These are phyloP conservation scores for Valencia hispanica DNA, from an alignment of 2,797 vertebrate species.

Conservation along the genomic window DNA sequence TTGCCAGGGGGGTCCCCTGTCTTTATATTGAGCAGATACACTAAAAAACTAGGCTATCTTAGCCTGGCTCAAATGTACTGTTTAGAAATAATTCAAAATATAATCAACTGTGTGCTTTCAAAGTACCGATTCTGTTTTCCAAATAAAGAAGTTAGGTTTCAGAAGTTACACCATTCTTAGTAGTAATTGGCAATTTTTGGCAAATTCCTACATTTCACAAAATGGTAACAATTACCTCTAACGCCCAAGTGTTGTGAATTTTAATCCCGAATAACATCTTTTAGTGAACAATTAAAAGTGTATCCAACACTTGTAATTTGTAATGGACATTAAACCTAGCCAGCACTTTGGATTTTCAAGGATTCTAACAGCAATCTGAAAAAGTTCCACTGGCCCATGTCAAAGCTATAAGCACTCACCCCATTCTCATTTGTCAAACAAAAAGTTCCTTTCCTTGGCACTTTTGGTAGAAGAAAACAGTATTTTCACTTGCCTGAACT, in stretches of 20 bases:
- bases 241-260: not conserved
- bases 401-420: conserved; percentile 55
- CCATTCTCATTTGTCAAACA: conserved; percentile 74
- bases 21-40: too few relatives aligned
- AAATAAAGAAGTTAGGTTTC: not conserved
- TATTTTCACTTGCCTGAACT: conserved; percentile 65
- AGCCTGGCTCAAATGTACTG: too few relatives aligned
- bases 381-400: conserved; percentile 58
- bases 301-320: conserved; percentile 11
- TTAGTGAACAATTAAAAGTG: conserved; percentile 13
- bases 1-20: too few relatives aligned
- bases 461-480: conserved; percentile 65
- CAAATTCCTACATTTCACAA: conserved; percentile 1
- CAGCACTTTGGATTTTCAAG: conserved; percentile 38
- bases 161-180: not conserved
- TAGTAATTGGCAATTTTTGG: not conserved
- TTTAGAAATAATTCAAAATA: not conserved
- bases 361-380: conserved; percentile 32
- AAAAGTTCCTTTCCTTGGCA: conserved; percentile 73
- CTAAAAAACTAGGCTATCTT: too few relatives aligned
- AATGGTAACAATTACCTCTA: conserved; percentile 3
- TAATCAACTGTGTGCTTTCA: not conserved
- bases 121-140: conserved; percentile 1
- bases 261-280: not conserved
- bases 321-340: conserved; percentile 14